Conservation (phyloP, 2,797 vertebrate species). For the Scolopax bukidnonensis region DNA sequence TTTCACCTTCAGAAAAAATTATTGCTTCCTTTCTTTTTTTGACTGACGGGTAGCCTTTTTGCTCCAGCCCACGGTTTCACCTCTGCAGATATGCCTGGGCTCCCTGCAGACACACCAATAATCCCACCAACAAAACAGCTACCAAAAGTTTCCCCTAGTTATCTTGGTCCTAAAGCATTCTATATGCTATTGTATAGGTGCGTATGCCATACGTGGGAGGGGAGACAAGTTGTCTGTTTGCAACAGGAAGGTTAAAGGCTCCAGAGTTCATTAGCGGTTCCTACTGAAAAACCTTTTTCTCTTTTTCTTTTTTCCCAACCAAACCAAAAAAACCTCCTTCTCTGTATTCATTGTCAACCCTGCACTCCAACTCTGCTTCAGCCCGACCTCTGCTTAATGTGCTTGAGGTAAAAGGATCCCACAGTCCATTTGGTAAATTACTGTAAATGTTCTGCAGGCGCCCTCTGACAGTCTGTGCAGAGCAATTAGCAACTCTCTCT, state of each 20-base stretch:
- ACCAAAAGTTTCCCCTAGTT: not conserved
- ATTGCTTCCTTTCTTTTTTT: not conserved
- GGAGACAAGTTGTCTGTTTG: not conserved
- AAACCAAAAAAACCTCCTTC: not conserved
- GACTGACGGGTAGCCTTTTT: not conserved
- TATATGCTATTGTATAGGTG: not conserved
- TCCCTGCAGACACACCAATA: not conserved
- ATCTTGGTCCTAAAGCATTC: not conserved
- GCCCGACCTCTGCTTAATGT: not conserved
- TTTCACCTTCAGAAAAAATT: not conserved
- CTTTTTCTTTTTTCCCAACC: not conserved
- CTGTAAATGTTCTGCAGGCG: not conserved
- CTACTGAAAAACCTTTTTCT: not conserved
- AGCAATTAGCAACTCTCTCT: constrained; percentile 21
- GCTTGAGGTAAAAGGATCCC: not conserved
- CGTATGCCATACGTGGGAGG: not conserved
- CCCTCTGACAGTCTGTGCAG: not conserved
- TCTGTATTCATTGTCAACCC: not conserved
- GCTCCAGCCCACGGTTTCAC: not conserved
- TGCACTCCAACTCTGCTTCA: not conserved
- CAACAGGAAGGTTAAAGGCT: not conserved
- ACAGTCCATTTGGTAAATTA: constrained; percentile 34
- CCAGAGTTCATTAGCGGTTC: not conserved
- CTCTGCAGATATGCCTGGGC: not conserved
- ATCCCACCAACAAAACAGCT: not conserved